Percentiles rank a stretch among this genome's conserved stretches.
phyloP scores from a whole-genome alignment of 2,113 vertebrate genomes.

The Psophia crepitans region DNA sequence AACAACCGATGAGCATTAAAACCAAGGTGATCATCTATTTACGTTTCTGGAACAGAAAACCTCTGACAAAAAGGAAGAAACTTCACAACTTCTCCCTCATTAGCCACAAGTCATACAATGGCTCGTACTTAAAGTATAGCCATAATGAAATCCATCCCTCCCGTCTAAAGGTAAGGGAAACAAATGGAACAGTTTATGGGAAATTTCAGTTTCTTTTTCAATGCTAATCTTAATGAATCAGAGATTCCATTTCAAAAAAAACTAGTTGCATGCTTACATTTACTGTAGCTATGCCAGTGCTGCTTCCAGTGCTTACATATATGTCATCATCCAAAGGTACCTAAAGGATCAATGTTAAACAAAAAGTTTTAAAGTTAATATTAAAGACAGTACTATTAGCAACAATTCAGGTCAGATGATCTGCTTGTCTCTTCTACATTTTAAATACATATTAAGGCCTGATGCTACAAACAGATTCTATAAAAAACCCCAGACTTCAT shows the following conservation, averaged over 20 bases:
- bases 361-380: neutral
- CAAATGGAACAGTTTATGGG: neutral
- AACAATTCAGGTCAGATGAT: neutral
- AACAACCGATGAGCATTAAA: neutral
- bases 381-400: neutral
- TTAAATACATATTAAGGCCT: neutral
- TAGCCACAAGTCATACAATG: neutral
- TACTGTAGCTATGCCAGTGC: conserved; percentile 83
- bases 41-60: neutral
- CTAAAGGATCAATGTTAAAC: conserved; percentile 33
- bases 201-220: neutral
- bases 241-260: neutral
- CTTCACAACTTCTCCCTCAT: neutral
- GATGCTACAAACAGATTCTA: neutral
- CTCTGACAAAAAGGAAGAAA: neutral
- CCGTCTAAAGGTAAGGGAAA: neutral
- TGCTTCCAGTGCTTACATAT: conserved; percentile 75
- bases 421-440: neutral
- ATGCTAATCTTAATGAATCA: neutral
- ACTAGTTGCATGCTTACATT: conserved; percentile 74
- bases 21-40: neutral
- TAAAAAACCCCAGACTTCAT: neutral
- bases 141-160: neutral
- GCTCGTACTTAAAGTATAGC: neutral
- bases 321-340: conserved; percentile 74